Evolutionary conservation across 2,113 vertebrate species (phyloP), one percentile per base, ranked within the genome.

Genomic region (Pardalotus punctatus): DNA sequence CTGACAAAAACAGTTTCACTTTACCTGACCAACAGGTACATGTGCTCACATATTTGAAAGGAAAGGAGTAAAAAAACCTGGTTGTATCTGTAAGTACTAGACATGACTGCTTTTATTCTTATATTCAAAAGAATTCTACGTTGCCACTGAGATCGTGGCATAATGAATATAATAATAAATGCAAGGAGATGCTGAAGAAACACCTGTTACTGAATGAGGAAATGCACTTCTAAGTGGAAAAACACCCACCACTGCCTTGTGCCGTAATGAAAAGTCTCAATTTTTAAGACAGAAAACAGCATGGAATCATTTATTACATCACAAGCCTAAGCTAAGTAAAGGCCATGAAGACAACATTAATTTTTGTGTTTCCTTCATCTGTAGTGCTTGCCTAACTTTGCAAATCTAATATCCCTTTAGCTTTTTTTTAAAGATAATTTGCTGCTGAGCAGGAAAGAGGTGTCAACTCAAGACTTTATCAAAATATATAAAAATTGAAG

Each of bases 221-320:
- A 18, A 24, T 31, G 18, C 1, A 35, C 14, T 62, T 11, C 36
- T 71, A 21, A 71, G 11, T 27, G 60, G 79, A 60, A 43, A 47
- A 66, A 81, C 7, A 65, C 9, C 14, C 13, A 40, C 8, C 5
- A 6, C 24, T 70, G 36, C 31, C 20, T 70, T 16, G 14, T n/a
- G 22, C 7, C 47, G 31, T 27, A 42, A 70, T 0, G 0, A 74
- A 80, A 24, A 50, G 10, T 17, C 25, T 20, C 0, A 1, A 6
- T 13, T 60, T 33, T 58, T 3, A 35, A 28, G 27, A 43, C 4
- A 80, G 35, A 83, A 88, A 67, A 36, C 17, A 31, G 20, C 14
- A 31, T 12, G 28, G 14, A 64, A 48, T 60, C 10, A 64, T 9
- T 1, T 57, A 36, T n/a, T 43, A 22, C 2, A 78, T 28, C 84